phyloP scores from a whole-genome alignment of 2,888 invertebrate species.

The Limenitis camilla region DNA sequence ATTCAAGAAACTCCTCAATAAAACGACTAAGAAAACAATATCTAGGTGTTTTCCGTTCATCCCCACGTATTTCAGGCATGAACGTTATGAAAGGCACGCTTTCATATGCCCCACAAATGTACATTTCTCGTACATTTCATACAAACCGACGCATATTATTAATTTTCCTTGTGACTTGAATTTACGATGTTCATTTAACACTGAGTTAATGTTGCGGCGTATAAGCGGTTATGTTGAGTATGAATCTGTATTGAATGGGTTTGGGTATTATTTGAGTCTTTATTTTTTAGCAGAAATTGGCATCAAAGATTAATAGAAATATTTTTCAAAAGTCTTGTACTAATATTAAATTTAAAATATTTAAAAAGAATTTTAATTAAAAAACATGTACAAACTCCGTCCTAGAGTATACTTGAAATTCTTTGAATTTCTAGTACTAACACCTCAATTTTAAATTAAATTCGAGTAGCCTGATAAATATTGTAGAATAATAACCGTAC shows the following conservation, averaged over 20 bases:
- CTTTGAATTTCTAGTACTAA: no score
- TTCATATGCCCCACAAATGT: conserved; percentile 12
- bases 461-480: no score
- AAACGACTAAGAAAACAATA: background rate
- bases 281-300: background rate
- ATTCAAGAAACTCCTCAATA: background rate
- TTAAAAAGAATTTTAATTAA: no score
- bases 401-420: no score
- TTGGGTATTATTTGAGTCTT: background rate
- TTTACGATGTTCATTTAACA: conserved; percentile 13
- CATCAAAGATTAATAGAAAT: no score
- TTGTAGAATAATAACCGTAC: no score
- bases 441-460: no score
- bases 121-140: conserved; percentile 15
- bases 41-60: background rate
- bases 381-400: no score
- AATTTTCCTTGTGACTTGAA: conserved; percentile 16
- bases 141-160: conserved; percentile 14
- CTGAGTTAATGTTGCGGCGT: conserved; percentile 7
- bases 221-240: conserved; percentile 9
- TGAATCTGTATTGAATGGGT: conserved; percentile 1
- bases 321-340: no score
- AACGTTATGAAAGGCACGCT: conserved; percentile 12
- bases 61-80: conserved; percentile 3
- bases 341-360: no score